Base-by-base conservation (phyloP, 2,888 invertebrate species). In the Coremacera marginata region DNA sequence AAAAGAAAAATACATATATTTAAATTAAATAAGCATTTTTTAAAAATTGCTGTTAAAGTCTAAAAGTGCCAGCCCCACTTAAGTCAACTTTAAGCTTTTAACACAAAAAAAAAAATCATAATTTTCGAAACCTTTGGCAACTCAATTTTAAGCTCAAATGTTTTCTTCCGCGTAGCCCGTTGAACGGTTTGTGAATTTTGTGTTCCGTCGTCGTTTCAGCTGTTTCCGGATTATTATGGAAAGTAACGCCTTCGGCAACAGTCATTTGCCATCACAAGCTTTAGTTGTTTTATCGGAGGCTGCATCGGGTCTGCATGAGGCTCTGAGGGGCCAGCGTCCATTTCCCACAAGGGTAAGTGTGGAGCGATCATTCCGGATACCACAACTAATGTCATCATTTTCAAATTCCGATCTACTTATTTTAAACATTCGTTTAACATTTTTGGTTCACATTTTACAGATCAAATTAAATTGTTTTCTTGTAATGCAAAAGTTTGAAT, bases 271-370 rank as follows among this genome's bases (percentile, higher is more conserved):
- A 90, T 93, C 93, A 86, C 93, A 94, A 86, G 93, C 93, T 87
- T 90, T 94, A 89, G 94, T 94, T 87, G 94, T 94, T 83, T 92
- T 94, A 89, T 94, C 94, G 83, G 93, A 94, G 91, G 93, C 94
- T 85, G 93, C 93, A 88, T 93, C 93, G 86, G 93, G 93, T 86
- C 91, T 94, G 89, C 93, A 93, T 88, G 94, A 94, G 90, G 93
- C 94, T 83, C 91, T 94, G 84, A 91, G 94, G 90, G 93, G 94
- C 90, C 94, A 94, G 90, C 91, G 94, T 89, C 94, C 94, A 85
- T 94, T 94, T 90, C 93, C 93, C 90, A 91, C 93, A 88, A 93
- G 93, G 92, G 93, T 93, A 89, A 90, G 89, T 84, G 81, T 16
- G 11, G 65, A 2, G 22, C 9, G 14, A 34, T 2, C 7, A 44